These are phyloP conservation scores for Paratilapia polleni DNA, from an alignment of 2,113 vertebrate genomes.

Conservation along the genomic window DNA sequence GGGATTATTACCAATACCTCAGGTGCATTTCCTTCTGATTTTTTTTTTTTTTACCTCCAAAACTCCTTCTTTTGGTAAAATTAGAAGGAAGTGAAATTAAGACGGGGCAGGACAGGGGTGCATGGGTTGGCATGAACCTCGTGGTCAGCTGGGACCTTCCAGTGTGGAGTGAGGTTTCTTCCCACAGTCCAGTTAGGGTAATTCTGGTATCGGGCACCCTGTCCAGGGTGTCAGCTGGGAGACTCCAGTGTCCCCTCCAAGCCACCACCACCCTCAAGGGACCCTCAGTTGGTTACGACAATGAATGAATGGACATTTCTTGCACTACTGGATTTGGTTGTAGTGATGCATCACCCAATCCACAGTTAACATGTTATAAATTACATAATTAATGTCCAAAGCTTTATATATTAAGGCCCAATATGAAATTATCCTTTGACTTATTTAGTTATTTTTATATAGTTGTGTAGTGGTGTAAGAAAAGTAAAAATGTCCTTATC, in stretches of 20 bases:
- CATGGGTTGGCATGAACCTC: background rate
- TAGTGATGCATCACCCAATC: background rate
- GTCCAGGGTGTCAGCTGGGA: background rate
- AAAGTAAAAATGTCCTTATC: too few species aligned
- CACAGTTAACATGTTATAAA: background rate
- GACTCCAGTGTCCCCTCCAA: too few species aligned
- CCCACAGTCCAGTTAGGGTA: background rate
- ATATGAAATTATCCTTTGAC: background rate
- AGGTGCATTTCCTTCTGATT: background rate
- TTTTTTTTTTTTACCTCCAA: background rate
- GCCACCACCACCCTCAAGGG: too few species aligned
- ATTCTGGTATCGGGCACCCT: background rate
- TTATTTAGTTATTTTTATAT: background rate
- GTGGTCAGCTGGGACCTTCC: background rate
- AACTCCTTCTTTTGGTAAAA: background rate
- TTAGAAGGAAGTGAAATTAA: background rate
- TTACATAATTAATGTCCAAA: background rate
- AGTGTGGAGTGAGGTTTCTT: background rate
- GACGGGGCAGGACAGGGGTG: background rate
- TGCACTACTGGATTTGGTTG: background rate
- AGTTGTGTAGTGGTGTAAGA: background rate
- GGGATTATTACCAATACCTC: too few species aligned
- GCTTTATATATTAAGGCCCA: background rate
- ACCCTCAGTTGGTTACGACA: too few species aligned
- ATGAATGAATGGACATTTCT: background rate